Evolutionary conservation across 2,113 vertebrate species (phyloP).

Genomic region (Pseudois nayaur): DNA sequence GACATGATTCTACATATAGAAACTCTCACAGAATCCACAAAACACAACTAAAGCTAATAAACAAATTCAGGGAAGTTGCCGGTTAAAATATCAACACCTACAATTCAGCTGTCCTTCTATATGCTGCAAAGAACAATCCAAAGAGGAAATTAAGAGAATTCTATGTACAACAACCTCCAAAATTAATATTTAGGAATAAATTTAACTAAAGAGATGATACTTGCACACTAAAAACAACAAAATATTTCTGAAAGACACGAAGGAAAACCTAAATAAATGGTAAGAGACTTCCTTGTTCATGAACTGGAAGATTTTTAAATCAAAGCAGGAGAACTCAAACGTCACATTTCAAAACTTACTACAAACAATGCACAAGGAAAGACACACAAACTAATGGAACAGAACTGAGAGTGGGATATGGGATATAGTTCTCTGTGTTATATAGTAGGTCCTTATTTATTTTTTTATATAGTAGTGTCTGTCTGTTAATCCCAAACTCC

Average conservation of each 20-base stretch:
- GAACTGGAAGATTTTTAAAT: background rate
- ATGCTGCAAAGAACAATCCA: background rate
- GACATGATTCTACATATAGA: background rate
- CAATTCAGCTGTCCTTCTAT: background rate
- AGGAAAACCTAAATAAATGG: background rate
- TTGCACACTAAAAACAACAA: background rate
- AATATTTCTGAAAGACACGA: background rate
- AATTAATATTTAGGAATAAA: background rate
- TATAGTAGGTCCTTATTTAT: background rate
- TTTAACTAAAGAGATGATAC: background rate
- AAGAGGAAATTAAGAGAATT: slow-evolving; percentile 14
- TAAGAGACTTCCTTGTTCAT: background rate
- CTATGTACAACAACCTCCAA: background rate
- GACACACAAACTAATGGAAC: background rate
- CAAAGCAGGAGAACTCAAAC: background rate
- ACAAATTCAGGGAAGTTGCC: background rate
- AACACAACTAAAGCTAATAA: background rate
- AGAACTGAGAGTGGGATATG: background rate
- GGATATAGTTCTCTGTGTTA: background rate
- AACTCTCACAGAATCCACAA: background rate
- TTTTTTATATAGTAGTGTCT: background rate
- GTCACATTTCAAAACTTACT: background rate
- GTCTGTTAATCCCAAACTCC: background rate
- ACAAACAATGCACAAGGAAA: background rate
- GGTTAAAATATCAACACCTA: background rate